Evolutionary conservation across 2,113 vertebrate species (phyloP).

Genomic region (Nettapus auritus): DNA sequence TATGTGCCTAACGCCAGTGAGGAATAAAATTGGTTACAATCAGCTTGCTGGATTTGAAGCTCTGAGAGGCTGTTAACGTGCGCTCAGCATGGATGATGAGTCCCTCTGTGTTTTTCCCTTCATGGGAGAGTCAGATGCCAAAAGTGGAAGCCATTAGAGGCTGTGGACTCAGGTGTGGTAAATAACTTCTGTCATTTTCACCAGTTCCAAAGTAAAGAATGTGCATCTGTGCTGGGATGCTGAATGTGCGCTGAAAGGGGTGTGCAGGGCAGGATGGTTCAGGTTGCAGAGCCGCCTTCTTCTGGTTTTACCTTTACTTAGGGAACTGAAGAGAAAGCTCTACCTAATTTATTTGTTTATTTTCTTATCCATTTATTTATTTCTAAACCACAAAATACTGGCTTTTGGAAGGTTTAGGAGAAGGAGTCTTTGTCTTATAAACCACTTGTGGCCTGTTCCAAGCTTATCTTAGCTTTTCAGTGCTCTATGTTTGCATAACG

Average conservation of each 20-base stretch:
- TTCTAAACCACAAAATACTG: background rate
- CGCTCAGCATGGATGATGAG: background rate
- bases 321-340: background rate
- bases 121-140: rapidly evolving
- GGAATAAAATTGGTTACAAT: background rate
- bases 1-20: background rate
- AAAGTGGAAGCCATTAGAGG: background rate
- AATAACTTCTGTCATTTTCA: background rate
- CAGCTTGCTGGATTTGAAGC: background rate
- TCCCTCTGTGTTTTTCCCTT: background rate
- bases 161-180: background rate
- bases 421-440: background rate
- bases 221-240: background rate
- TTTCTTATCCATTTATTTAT: background rate
- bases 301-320: background rate
- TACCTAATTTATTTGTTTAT: background rate
- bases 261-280: background rate
- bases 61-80: background rate
- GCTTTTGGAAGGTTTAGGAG: background rate
- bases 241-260: background rate
- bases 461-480: background rate
- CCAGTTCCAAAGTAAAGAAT: background rate
- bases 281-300: background rate
- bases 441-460: too few species aligned
- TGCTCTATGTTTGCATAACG: background rate